Base-by-base conservation (phyloP, 2,113 vertebrate genomes). In the Oxyruncus cristatus region DNA sequence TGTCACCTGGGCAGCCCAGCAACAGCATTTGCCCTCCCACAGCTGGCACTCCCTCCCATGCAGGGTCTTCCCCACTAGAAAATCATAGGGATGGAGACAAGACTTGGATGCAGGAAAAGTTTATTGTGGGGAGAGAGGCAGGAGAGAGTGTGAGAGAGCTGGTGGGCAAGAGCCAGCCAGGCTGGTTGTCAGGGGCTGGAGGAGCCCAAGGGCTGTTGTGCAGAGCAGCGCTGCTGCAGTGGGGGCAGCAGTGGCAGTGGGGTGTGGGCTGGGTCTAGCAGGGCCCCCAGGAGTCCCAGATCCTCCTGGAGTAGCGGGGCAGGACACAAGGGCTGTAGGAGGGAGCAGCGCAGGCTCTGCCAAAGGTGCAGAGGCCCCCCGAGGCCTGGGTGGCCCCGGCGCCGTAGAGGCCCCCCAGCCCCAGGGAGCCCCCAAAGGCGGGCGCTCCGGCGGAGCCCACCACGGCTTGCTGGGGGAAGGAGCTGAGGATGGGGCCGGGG, bases 401-500 rank as follows among this genome's bases (percentile, higher is more conserved):
- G 0, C 76, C 5, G 0, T 89, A 92, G 39, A 95, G n/a, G 1
- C 56, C 18, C 8, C 95, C 86, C 14, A 14, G 44, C 1, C 67
- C 76, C 63, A 55, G 21, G 24, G 33, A 61, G 6, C 84, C 80
- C 1, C 72, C 80, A 18, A 94, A 73, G 2, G 84, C 4, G 0
- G 96, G 96, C 0, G 20, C 89, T 58, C 95, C 93, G 0, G 92
- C 4, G 0, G 96, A 96, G 2, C 95, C 96, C 76, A 96, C 93
- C 63, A 92, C 72, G 0, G 92, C 80, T 7, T 92, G 88, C 84
- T 92, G 91, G 14, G 91, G 91, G 44, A 92, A 92, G 52, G 65
- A 59, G 85, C 78, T 92, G 58, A 92, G 63, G 85, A 88, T 92
- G 91, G 89, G 93, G 3, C 92, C 84, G 3, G 92, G 84, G 33